A percentile compares a stretch with the other conserved stretches of the same genome.
Conservation (phyloP, 2,888 invertebrate species). For the Hypena proboscidalis region DNA sequence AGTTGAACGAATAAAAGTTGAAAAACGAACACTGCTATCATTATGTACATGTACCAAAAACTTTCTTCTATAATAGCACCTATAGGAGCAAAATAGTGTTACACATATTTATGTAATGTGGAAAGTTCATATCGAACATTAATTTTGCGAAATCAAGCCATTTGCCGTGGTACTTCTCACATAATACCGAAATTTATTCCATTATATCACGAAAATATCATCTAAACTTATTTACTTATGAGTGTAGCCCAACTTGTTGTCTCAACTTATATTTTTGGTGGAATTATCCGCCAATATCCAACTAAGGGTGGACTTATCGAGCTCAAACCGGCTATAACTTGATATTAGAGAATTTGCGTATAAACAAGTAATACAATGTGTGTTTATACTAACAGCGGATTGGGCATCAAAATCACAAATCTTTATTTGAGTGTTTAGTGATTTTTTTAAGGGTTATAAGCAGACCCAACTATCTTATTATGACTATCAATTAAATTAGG, state of each 20-base stretch:
- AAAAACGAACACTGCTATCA: too few species aligned
- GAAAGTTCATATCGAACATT: conserved; percentile 1
- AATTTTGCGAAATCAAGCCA: background rate
- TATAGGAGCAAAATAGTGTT: too few species aligned
- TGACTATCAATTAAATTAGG: too few species aligned
- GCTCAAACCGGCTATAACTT: background rate
- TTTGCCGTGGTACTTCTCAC: conserved; percentile 5
- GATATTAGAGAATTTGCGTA: background rate
- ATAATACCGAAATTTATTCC: conserved; percentile 8
- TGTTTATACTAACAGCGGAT: background rate
- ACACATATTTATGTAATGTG: too few species aligned
- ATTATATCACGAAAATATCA: conserved; percentile 5
- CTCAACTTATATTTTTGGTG: conserved; percentile 35
- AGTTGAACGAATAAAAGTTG: too few species aligned
- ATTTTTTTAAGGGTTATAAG: too few species aligned
- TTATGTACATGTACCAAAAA: too few species aligned
- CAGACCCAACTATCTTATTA: too few species aligned
- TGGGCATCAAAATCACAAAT: too few species aligned
- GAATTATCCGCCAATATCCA: conserved; percentile 35
- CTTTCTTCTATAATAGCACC: too few species aligned
- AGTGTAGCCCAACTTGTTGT: conserved; percentile 17
- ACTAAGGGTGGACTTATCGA: conserved; percentile 17
- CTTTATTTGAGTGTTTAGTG: too few species aligned
- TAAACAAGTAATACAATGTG: background rate
- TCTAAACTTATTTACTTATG: conserved; percentile 4